phyloP scores from a whole-genome alignment of 2,113 vertebrate genomes.

The Podocnemis expansa region DNA sequence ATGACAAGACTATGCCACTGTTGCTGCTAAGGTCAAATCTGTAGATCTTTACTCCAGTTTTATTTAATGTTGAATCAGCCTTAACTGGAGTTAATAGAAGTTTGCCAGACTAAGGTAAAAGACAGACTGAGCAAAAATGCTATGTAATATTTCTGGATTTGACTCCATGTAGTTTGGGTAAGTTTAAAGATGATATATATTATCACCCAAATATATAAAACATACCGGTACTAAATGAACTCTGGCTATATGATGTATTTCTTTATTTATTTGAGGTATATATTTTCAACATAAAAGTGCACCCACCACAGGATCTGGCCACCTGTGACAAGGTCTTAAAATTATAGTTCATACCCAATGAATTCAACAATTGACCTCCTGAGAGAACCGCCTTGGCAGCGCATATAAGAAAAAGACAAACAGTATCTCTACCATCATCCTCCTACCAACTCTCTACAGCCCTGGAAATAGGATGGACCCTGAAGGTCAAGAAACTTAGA shows the following conservation, averaged over 20 bases:
- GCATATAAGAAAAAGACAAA: not conserved
- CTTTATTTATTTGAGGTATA: not conserved
- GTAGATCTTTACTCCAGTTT: not conserved
- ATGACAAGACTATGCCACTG: not conserved
- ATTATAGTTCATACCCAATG: not conserved
- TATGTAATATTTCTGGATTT: not conserved
- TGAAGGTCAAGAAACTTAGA: not conserved
- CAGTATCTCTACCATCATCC: not conserved
- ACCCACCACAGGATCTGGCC: not conserved
- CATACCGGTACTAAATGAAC: not conserved
- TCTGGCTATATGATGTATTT: not conserved
- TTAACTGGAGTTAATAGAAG: not conserved
- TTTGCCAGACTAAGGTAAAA: not conserved
- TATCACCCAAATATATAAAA: not conserved
- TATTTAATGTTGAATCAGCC: not conserved
- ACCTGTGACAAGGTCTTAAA: not conserved
- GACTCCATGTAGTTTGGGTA: not conserved
- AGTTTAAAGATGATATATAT: not conserved
- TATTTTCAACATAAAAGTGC: not conserved
- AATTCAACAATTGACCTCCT: not conserved
- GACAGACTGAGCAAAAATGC: not conserved
- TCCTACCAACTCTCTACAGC: not conserved
- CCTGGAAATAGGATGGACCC: not conserved
- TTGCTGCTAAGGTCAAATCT: not conserved
- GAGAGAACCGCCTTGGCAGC: not conserved